These are phyloP conservation scores for Meloe dianella DNA, from an alignment of 2,888 invertebrate genomes.

Conservation along the genomic window DNA sequence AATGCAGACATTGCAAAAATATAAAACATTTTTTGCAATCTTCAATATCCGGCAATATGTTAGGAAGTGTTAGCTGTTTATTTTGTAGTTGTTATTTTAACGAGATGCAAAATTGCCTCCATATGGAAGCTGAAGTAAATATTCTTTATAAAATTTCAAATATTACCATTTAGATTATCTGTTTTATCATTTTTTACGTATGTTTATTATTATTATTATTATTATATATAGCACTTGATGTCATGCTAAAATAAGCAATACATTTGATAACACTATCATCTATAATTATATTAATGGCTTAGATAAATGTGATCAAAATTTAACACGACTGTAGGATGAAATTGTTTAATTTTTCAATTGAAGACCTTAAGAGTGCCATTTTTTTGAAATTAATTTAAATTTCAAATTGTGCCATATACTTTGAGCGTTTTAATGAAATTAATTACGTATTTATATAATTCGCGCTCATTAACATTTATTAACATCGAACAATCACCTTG, in stretches of 20 bases:
- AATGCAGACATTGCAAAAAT: slow-evolving; percentile 1
- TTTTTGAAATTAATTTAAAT: no score
- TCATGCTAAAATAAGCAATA: slow-evolving; percentile 7
- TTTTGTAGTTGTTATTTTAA: neutral
- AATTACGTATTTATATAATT: slow-evolving; percentile 20
- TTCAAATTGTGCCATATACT: neutral
- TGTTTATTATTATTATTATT: no score
- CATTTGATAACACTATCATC: neutral
- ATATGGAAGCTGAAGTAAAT: neutral
- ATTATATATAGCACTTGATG: neutral
- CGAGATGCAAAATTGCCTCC: neutral
- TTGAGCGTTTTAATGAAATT: neutral
- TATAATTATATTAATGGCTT: neutral
- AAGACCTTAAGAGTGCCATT: no score
- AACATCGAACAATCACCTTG: slow-evolving; percentile 22
- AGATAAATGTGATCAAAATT: slow-evolving; percentile 4
- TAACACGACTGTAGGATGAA: neutral
- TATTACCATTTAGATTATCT: neutral
- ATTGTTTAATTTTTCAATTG: neutral
- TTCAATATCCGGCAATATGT: slow-evolving; percentile 11
- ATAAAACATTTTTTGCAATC: neutral
- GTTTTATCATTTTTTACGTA: slow-evolving; percentile 3
- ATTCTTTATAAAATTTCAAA: neutral
- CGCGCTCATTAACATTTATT: slow-evolving; percentile 15
- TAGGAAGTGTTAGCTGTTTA: neutral